Evolutionary conservation across 2,888 invertebrate species (phyloP).

Genomic region (Osedax frankpressi): DNA sequence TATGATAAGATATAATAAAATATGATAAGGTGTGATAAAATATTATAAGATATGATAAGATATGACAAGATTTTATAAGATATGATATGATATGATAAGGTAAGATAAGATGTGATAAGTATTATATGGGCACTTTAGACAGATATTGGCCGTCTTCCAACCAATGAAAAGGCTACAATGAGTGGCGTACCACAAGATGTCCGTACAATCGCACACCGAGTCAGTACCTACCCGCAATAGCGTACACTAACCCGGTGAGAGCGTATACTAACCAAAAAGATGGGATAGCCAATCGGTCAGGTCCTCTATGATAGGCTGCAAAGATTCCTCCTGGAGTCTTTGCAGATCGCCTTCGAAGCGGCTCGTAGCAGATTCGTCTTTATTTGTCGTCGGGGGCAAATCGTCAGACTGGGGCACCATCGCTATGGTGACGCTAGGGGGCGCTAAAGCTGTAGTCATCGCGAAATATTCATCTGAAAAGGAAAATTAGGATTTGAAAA

Average conservation of each 20-base stretch:
- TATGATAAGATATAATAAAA: not conserved
- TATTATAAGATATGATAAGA: not conserved
- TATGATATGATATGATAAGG: not conserved
- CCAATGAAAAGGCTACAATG: too few species aligned
- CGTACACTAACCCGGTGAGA: constrained; percentile 1
- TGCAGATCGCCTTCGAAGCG: too few species aligned
- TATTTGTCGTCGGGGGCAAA: too few species aligned
- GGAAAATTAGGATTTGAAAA: too few species aligned
- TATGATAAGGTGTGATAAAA: not conserved
- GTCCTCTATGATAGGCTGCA: constrained; percentile 72
- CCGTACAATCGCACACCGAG: constrained; percentile 74
- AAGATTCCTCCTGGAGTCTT: constrained; percentile 67
- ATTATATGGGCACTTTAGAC: too few species aligned
- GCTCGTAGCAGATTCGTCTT: too few species aligned
- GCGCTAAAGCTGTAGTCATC: too few species aligned
- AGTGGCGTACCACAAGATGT: too few species aligned
- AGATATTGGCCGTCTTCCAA: too few species aligned
- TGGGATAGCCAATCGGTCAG: constrained; percentile 77
- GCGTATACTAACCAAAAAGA: constrained; percentile 58
- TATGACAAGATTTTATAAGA: not conserved
- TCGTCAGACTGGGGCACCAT: too few species aligned
- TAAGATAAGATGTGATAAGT: not conserved
- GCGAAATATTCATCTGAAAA: too few species aligned
- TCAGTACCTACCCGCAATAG: constrained; percentile 69
- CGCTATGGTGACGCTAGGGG: too few species aligned